These are phyloP conservation scores for Harlomillsia oculata DNA, from an alignment of 1,140 invertebrate species.

Conservation along the genomic window DNA sequence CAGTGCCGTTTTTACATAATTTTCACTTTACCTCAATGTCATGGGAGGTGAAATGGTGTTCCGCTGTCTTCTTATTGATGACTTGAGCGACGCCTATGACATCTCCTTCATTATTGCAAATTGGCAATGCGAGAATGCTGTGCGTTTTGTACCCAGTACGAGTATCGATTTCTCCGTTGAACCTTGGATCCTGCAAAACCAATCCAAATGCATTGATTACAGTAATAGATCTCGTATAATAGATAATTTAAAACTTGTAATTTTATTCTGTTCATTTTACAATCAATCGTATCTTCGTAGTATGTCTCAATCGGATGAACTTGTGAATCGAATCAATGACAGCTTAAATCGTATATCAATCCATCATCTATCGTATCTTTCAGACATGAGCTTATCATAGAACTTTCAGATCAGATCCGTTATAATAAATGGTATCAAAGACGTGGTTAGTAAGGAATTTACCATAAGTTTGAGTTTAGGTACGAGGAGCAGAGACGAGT, in stretches of 20 bases:
- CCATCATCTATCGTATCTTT: too few relatives aligned
- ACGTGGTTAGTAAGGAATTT: too few relatives aligned
- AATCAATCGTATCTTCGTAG: constrained; percentile 1
- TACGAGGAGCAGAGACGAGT: too few relatives aligned
- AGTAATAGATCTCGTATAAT: not conserved
- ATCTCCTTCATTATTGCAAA: constrained; percentile 89
- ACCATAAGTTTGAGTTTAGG: too few relatives aligned
- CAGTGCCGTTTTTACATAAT: too few relatives aligned
- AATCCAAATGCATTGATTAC: constrained; percentile 8
- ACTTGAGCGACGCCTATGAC: constrained; percentile 95
- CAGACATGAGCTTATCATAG: too few relatives aligned
- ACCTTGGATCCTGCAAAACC: constrained; percentile 58
- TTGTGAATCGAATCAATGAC: too few relatives aligned
- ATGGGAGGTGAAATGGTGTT: constrained; percentile 71
- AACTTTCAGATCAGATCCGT: too few relatives aligned
- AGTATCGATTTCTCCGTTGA: constrained; percentile 84
- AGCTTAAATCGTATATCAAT: too few relatives aligned
- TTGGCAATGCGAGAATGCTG: constrained; percentile 84
- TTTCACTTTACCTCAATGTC: constrained; percentile 63
- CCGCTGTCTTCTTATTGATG: constrained; percentile 86
- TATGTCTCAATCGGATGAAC: too few relatives aligned
- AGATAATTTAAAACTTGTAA: not conserved
- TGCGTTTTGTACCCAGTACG: constrained; percentile 86
- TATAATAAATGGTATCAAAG: too few relatives aligned
- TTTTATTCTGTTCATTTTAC: not conserved